Evolutionary conservation across 2,888 invertebrate species (phyloP), one percentile per base, ranked within the genome.

Genomic region (Galerucella calmariensis): DNA sequence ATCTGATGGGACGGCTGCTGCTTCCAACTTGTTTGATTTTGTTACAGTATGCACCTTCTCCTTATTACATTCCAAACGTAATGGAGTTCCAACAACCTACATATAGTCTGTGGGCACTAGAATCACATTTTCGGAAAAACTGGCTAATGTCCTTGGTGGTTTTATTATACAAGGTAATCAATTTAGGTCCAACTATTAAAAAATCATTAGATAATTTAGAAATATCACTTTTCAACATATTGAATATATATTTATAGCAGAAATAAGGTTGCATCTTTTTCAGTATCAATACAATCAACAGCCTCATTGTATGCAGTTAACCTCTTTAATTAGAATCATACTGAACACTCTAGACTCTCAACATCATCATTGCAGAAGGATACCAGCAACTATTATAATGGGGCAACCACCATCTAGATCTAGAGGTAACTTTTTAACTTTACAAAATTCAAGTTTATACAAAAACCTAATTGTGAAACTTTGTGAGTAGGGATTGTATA

Each of bases 81-180:
- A 86, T 88, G 6, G 90, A 90, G 81, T 90, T 91, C 79, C 91
- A 91, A 82, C 92, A 91, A 81, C 93, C 92, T 76, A 91, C 92
- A 2, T 97, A 97, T 87, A 96, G 97, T 14, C 89, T 99, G 66
- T 96, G 96, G 92, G 92, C 93, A 80, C 88, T 99, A 75, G 96
- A 97, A 85, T 93, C 96, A 0, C 95, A 96, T 84, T 92, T 94
- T 12, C 89, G 99, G 4, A 90, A 96, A 59, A 94, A 95, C 80
- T 99, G 99, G 99, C 91, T 99, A 16, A 94, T 96, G 91, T 92
- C 98, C 1, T 88, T 98, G 24, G 92, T 98, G 14, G 96, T 99
- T 14, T 92, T 99, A 71, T 90, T 99, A 0, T 99, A 99, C 85
- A 99, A 99, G 93, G 97, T 72, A 72, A 16, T n/a, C 46, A 16